phyloP scores from a whole-genome alignment of 2,113 vertebrate genomes.

The Calidris pygmaea region DNA sequence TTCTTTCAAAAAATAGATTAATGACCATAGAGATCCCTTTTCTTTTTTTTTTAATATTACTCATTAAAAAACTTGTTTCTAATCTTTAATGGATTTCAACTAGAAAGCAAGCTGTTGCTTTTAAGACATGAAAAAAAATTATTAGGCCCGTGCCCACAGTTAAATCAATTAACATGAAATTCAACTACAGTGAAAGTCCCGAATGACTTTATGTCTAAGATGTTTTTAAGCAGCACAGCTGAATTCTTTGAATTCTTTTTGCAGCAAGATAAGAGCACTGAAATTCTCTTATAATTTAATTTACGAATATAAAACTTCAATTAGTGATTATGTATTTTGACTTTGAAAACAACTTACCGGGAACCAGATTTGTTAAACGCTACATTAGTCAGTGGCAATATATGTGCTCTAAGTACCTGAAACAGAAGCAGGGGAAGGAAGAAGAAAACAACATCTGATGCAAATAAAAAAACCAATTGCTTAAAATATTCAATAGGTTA shows the following conservation, averaged over 20 bases:
- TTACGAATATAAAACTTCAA: neutral
- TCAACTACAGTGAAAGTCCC: neutral
- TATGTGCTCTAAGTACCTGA: constrained; percentile 89
- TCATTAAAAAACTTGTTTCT: neutral
- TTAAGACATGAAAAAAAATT: neutral
- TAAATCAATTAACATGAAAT: neutral
- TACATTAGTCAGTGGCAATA: constrained; percentile 93
- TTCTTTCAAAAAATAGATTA: neutral
- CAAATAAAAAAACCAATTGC: neutral
- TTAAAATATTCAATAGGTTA: neutral
- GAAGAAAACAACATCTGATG: neutral
- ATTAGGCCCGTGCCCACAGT: neutral
- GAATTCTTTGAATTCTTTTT: neutral
- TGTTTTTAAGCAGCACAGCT: neutral
- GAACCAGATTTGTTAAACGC: constrained; percentile 96
- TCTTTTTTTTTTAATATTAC: neutral
- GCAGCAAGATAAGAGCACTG: neutral
- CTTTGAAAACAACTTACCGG: constrained; percentile 77
- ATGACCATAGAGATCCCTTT: neutral
- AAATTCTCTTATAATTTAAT: neutral
- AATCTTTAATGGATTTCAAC: neutral
- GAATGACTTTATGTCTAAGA: neutral
- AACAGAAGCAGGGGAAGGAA: neutral
- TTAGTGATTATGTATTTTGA: neutral
- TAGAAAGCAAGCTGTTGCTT: neutral